Evolutionary conservation across 2,797 vertebrate genomes (phyloP).

Genomic region (Xerus rutilus): DNA sequence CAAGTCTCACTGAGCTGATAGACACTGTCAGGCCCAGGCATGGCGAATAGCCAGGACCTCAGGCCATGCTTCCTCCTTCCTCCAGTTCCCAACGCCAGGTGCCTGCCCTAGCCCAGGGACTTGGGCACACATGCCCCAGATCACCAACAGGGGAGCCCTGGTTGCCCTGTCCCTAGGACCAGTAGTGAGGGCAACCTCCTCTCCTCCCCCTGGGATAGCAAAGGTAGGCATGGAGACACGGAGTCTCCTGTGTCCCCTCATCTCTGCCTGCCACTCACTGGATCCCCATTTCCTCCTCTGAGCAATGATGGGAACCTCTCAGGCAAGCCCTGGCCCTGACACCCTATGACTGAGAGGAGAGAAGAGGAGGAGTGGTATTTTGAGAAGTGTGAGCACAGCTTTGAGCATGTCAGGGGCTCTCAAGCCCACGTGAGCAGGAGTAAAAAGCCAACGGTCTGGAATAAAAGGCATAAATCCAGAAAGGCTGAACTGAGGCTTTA

Average conservation of each 20-base stretch:
- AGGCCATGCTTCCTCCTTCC: background rate
- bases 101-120: background rate
- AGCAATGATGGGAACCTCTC: background rate
- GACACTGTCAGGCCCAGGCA: background rate
- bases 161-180: background rate
- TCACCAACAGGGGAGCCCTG: background rate
- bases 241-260: too few species aligned
- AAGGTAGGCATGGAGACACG: background rate
- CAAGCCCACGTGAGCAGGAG: too few species aligned
- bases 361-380: background rate
- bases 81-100: background rate
- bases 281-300: background rate
- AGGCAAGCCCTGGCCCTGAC: background rate
- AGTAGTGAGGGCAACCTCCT: too few species aligned
- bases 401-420: background rate
- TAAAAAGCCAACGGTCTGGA: background rate
- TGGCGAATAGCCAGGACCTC: background rate
- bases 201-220: background rate
- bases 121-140: fast-evolving
- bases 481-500: background rate
- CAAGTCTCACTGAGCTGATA: background rate
- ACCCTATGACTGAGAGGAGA: background rate
- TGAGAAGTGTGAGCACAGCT: background rate
- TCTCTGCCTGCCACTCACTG: too few species aligned
- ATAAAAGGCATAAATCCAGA: background rate